Conservation (phyloP, 2,113 vertebrate genomes). For the Clarias magur region DNA sequence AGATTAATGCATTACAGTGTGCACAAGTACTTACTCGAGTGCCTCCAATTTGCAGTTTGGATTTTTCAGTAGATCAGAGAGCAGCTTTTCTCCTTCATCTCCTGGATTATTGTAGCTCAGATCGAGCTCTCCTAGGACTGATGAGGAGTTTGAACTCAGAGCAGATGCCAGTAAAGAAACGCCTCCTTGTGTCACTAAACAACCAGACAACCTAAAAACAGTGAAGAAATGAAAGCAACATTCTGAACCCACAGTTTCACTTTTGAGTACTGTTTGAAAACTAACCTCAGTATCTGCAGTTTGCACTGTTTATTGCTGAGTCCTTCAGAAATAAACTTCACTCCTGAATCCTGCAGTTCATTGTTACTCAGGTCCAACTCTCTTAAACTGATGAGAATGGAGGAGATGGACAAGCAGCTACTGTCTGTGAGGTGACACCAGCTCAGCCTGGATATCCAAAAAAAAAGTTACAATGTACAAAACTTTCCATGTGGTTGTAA, state of each 20-base stretch:
- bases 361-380: slow-evolving; percentile 38
- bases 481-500: neutral
- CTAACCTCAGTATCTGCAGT: slow-evolving; percentile 37
- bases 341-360: slow-evolving; percentile 37
- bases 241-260: too few relatives aligned
- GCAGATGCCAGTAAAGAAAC: slow-evolving; percentile 10
- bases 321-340: slow-evolving; percentile 17
- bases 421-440: slow-evolving; percentile 30
- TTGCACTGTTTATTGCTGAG: slow-evolving; percentile 9
- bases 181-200: slow-evolving; percentile 32
- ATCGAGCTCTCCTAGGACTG: slow-evolving; percentile 29
- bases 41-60: neutral
- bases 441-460: neutral
- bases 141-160: neutral
- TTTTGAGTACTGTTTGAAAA: neutral
- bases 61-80: slow-evolving; percentile 21
- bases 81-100: slow-evolving; percentile 22
- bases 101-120: slow-evolving; percentile 40
- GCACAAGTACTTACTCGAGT: neutral
- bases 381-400: slow-evolving; percentile 6
- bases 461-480: neutral
- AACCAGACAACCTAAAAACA: slow-evolving; percentile 34
- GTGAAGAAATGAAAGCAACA: neutral
- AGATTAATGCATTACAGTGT: neutral
- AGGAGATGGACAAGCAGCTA: slow-evolving; percentile 7